These are phyloP conservation scores for Poeciliopsis presidionis DNA, from an alignment of 2,797 vertebrate genomes.

Conservation along the genomic window DNA sequence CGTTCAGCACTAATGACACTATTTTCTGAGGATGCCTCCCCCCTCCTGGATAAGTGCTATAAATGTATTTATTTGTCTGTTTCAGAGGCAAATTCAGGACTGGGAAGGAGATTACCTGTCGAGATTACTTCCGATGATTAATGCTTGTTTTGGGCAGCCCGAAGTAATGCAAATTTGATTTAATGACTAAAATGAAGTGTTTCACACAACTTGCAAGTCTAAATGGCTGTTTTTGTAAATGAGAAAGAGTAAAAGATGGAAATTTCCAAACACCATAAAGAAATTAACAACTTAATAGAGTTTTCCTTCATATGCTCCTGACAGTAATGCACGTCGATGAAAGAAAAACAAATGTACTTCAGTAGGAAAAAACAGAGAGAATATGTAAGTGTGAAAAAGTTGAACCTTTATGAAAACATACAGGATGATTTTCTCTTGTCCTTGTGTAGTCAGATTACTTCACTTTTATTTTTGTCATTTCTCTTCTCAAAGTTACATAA, in stretches of 20 bases:
- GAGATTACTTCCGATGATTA: conserved; percentile 69
- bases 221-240: conserved; percentile 39
- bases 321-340: neutral
- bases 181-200: conserved; percentile 69
- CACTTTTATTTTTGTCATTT: neutral
- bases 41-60: conserved; percentile 32
- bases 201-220: conserved; percentile 55
- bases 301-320: neutral
- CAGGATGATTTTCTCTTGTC: neutral
- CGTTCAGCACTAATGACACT: conserved; percentile 1
- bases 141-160: conserved; percentile 65
- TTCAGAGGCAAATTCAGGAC: conserved; percentile 53
- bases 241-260: conserved; percentile 20
- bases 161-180: conserved; percentile 67
- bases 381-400: neutral
- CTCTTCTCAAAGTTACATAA: neutral
- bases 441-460: neutral
- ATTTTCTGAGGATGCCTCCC: conserved; percentile 44
- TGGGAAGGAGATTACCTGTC: conserved; percentile 72
- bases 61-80: conserved; percentile 72
- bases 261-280: conserved; percentile 29
- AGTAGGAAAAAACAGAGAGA: neutral
- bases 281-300: conserved; percentile 37
- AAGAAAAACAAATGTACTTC: neutral
- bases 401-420: neutral